Base-by-base conservation (phyloP, 2,888 invertebrate species). In the Nephrotoma guestfalica region DNA sequence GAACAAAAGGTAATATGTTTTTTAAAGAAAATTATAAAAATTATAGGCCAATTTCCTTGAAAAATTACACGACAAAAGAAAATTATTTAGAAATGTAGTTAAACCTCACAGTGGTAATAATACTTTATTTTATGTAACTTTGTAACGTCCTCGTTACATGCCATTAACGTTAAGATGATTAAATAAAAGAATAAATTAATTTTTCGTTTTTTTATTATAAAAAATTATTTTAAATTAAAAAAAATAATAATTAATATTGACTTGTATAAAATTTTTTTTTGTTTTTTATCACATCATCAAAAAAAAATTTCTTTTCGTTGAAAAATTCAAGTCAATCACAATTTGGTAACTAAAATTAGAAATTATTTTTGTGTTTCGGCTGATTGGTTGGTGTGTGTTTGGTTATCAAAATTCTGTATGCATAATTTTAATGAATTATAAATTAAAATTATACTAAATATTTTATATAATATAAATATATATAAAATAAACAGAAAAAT, bases 271-370 rank as follows among this genome's bases (percentile, higher is more conserved):
- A 84, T 84, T 84, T 41, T 83, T 41, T 84, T 84, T 84, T 15
- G 15, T 4, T 84, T 84, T 84, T 84, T 84, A 84, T 84, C 84
- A 84, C 84, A 84, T 84, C 41, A 41, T 84, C 41, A 84, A 41
- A 41, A 84, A 84, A 84, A 84, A 84, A 40, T n/a, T 83, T 84
- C 30, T 41, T 41, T 41, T 41, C 15, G 41, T 84, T 84, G 84
- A 15, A 41, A 41, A 41, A 15, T 84, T 84, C 71, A 71, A 71
- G 84, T 84, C 84, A 84, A 84, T 84, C 42, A 84, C 84, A 84
- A 84, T 84, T 84, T 84, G 84, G 84, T 84, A 84, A 84, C 84
- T 84, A 84, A 84, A 71, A 71, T 71, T 30, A 71, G 30, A 71
- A 71, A 71, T 30, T 71, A 71, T 71, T 30, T 71, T 71, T 71